phyloP scores from a whole-genome alignment of 2,888 invertebrate species.

The Pocota personata region DNA sequence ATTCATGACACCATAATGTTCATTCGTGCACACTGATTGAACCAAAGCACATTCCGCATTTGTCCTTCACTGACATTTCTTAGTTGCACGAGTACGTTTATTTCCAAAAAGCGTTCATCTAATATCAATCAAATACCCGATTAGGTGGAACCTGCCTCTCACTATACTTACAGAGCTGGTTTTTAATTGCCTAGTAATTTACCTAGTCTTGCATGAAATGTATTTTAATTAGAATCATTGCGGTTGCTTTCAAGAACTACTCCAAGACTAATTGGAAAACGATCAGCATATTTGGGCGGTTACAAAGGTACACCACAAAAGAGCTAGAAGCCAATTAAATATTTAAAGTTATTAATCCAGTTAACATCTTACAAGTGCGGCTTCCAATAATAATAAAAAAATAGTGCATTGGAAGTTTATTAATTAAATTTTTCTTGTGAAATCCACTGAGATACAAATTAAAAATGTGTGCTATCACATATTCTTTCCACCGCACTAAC shows the following conservation, averaged over 20 bases:
- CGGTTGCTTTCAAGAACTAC: constrained; percentile 20
- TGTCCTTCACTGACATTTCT: not conserved
- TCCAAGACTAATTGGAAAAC: constrained; percentile 33
- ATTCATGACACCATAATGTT: constrained; percentile 18
- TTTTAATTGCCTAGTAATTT: constrained; percentile 40
- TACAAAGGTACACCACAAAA: not conserved
- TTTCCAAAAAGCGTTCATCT: not conserved
- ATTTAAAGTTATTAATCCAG: not conserved
- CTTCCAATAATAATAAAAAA: not conserved
- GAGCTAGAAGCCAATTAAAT: not conserved
- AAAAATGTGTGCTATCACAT: not conserved
- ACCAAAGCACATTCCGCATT: not conserved
- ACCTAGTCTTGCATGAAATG: constrained; percentile 50
- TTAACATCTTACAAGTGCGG: too few relatives aligned
- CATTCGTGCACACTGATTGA: constrained; percentile 48
- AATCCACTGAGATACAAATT: not conserved
- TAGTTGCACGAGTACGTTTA: not conserved
- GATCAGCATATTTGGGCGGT: not conserved
- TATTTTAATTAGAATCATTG: constrained; percentile 44
- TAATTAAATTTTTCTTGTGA: not conserved
- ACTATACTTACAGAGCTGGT: not conserved
- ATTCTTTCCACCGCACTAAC: not conserved
- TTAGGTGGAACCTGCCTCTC: not conserved
- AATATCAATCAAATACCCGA: constrained; percentile 14
- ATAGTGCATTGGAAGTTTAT: not conserved